A percentile compares a stretch with the other conserved stretches of the same genome.
Conservation (phyloP, 2,797 vertebrate genomes). For the Amniataba percoides region DNA sequence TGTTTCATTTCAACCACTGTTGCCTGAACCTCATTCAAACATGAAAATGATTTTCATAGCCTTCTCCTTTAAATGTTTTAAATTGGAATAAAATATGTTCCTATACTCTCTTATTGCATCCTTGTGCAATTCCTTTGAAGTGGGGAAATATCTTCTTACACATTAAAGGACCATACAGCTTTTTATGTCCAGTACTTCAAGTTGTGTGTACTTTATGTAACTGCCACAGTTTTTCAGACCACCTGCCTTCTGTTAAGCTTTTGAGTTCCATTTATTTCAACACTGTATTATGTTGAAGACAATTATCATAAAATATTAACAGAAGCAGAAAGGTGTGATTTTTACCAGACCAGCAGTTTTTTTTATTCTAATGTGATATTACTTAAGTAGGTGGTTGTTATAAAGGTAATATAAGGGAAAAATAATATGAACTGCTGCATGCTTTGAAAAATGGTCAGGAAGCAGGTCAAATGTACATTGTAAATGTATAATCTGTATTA, state of each 20-base stretch:
- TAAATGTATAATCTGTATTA: background rate
- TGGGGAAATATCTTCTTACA: background rate
- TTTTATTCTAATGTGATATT: background rate
- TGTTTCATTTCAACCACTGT: constrained; percentile 90
- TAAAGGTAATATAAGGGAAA: background rate
- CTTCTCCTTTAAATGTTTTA: constrained; percentile 97
- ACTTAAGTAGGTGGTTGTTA: background rate
- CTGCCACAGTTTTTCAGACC: no score
- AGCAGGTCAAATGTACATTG: background rate
- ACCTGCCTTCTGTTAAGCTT: background rate
- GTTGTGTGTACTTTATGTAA: background rate
- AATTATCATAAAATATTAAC: background rate
- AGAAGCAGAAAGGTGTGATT: background rate
- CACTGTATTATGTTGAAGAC: background rate
- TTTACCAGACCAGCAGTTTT: background rate
- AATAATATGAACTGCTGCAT: background rate
- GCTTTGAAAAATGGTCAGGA: background rate
- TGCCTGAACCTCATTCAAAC: constrained; percentile 92
- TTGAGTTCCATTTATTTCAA: background rate
- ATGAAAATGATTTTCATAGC: constrained; percentile 98
- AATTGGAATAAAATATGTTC: constrained; percentile 98
- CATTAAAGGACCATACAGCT: background rate
- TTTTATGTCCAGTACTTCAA: background rate
- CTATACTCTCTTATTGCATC: constrained; percentile 84
- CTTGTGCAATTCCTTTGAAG: constrained; percentile 43